Percentiles rank a stretch among this genome's conserved stretches.
These are phyloP conservation scores for Eristalis arbustorum DNA, from an alignment of 2,888 invertebrate species.

Conservation along the genomic window DNA sequence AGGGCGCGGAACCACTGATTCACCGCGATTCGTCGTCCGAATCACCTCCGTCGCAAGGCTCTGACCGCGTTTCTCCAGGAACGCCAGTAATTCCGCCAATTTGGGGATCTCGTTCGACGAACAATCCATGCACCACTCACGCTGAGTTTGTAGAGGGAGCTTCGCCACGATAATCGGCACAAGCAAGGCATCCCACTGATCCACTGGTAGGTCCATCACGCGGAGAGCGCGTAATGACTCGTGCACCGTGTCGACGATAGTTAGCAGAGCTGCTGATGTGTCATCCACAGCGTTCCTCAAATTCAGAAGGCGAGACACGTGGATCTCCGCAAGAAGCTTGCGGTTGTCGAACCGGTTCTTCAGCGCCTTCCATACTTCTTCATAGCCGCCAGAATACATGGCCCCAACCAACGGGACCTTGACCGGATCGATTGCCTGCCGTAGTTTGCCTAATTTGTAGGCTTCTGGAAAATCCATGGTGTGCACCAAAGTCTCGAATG, in stretches of 20 bases:
- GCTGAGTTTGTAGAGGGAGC: background rate
- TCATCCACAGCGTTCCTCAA: slow-evolving; percentile 1
- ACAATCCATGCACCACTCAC: slow-evolving; percentile 22
- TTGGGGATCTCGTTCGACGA: slow-evolving; percentile 13
- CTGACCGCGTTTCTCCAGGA: slow-evolving; percentile 28
- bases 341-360: slow-evolving; percentile 32
- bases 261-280: slow-evolving; percentile 16
- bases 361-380: slow-evolving; percentile 34
- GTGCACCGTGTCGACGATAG: slow-evolving; percentile 47
- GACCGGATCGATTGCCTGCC: slow-evolving; percentile 23
- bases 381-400: slow-evolving; percentile 32
- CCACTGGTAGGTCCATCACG: slow-evolving; percentile 23
- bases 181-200: slow-evolving; percentile 26
- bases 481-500: background rate
- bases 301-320: slow-evolving; percentile 38
- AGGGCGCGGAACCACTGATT: background rate
- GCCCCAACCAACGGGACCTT: slow-evolving; percentile 22
- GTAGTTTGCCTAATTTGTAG: slow-evolving; percentile 47
- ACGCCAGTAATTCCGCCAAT: slow-evolving; percentile 24
- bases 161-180: slow-evolving; percentile 16
- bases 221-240: slow-evolving; percentile 38
- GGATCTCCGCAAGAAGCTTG: slow-evolving; percentile 32
- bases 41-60: slow-evolving; percentile 9
- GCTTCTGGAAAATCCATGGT: slow-evolving; percentile 4
- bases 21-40: background rate